phyloP scores from a whole-genome alignment of 2,888 invertebrate genomes.

The Oasisia sp. region DNA sequence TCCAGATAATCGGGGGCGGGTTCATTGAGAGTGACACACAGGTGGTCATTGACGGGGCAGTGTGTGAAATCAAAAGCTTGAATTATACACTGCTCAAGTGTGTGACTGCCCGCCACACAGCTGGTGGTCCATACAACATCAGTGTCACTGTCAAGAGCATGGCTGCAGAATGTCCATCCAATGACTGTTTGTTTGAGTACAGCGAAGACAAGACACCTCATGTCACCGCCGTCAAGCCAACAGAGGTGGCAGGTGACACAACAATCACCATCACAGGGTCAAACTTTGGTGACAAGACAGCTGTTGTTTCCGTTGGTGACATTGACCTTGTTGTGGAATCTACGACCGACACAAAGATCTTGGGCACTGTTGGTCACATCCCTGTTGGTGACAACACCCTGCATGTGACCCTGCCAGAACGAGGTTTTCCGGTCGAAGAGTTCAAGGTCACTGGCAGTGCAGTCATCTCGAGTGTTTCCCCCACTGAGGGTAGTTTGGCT shows the following conservation, averaged over 20 bases:
- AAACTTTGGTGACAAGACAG: constrained; percentile 8
- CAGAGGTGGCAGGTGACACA: not conserved
- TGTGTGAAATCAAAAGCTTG: no score
- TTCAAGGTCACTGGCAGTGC: not conserved
- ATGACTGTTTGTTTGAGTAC: no score
- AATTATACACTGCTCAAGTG: no score
- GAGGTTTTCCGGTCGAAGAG: no score
- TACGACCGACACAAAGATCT: not conserved
- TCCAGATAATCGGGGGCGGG: no score
- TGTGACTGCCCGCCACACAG: constrained; percentile 17
- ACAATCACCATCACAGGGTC: constrained; percentile 26
- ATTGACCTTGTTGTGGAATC: not conserved
- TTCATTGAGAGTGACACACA: no score
- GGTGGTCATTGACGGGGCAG: no score
- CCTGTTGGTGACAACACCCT: constrained; percentile 21
- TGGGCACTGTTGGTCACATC: constrained; percentile 8
- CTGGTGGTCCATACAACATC: no score
- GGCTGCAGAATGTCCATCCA: no score
- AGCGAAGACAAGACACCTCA: no score
- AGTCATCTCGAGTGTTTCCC: constrained; percentile 18
- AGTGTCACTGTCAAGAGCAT: no score
- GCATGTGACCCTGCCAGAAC: not conserved
- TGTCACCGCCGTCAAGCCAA: not conserved
- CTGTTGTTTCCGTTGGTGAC: constrained; percentile 7
- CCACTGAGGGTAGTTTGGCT: constrained; percentile 25